Evolutionary conservation across 2,888 invertebrate genomes (phyloP).

Genomic region (Acholoe squamosa): DNA sequence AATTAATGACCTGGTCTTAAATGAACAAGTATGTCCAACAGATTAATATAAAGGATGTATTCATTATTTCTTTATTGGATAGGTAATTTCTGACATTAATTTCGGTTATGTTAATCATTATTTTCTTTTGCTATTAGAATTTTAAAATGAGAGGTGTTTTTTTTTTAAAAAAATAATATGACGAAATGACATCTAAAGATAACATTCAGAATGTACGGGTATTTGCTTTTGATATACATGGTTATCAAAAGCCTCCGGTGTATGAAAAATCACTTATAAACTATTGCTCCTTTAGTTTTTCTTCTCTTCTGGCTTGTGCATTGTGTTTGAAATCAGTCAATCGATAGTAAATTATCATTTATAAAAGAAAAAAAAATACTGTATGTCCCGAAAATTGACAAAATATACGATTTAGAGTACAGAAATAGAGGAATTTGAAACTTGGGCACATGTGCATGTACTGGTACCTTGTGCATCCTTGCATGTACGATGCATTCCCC

Average conservation of each 20-base stretch:
- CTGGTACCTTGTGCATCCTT: not conserved
- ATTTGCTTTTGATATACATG: too few relatives aligned
- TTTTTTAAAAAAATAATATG: not conserved
- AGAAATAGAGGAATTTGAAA: too few relatives aligned
- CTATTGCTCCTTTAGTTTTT: too few relatives aligned
- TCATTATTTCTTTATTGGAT: too few relatives aligned
- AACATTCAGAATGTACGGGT: too few relatives aligned
- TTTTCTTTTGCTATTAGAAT: not conserved
- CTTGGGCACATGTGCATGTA: not conserved
- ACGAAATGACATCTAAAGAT: too few relatives aligned
- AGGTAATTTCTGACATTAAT: not conserved
- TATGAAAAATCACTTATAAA: too few relatives aligned
- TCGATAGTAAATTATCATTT: not conserved
- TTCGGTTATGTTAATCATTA: not conserved
- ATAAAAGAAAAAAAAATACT: not conserved
- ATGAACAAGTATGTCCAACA: slow-evolving; percentile 23
- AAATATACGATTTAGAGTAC: not conserved
- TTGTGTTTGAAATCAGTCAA: not conserved
- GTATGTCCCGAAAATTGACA: not conserved
- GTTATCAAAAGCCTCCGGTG: too few relatives aligned
- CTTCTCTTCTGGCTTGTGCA: too few relatives aligned
- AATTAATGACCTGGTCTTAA: not conserved
- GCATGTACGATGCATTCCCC: not conserved
- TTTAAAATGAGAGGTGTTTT: not conserved
- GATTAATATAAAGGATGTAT: too few relatives aligned